Evolutionary conservation across 2,888 invertebrate genomes (phyloP).

Genomic region (Dryococelus australis): DNA sequence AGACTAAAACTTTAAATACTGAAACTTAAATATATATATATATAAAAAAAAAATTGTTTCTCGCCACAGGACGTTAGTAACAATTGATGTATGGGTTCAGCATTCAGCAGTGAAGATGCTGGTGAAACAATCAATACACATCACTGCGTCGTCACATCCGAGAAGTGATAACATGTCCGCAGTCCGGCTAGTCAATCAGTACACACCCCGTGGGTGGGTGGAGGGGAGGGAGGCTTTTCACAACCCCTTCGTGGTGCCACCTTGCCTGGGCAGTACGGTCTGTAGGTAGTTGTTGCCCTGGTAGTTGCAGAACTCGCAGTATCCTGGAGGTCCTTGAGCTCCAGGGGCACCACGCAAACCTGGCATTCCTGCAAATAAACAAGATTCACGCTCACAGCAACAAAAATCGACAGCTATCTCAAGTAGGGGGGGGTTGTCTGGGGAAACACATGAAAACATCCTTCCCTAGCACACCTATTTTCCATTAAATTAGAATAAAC

Average conservation of each 20-base stretch:
- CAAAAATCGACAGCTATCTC: constrained; percentile 48
- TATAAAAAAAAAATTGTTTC: background rate
- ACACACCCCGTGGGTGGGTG: background rate
- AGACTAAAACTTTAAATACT: background rate
- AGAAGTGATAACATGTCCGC: too few relatives aligned
- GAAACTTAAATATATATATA: background rate
- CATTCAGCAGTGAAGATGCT: too few relatives aligned
- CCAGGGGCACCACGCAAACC: constrained; percentile 67
- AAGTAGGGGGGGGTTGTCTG: too few relatives aligned
- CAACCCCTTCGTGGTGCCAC: constrained; percentile 69
- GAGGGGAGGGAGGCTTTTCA: constrained; percentile 27
- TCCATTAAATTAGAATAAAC: too few relatives aligned
- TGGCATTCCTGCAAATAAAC: constrained; percentile 67
- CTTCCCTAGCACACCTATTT: too few relatives aligned
- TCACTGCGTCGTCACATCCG: too few relatives aligned
- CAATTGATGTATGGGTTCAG: background rate
- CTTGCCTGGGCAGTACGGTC: constrained; percentile 58
- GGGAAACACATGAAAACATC: too few relatives aligned
- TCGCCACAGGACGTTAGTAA: background rate
- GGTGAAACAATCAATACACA: too few relatives aligned
- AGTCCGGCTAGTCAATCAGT: background rate
- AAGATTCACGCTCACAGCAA: background rate
- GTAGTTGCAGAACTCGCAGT: constrained; percentile 70
- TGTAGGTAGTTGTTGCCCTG: constrained; percentile 63
- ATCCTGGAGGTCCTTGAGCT: constrained; percentile 55